These are phyloP conservation scores for Philopotamus ludificatus DNA, from an alignment of 1,140 invertebrate genomes.

Conservation along the genomic window DNA sequence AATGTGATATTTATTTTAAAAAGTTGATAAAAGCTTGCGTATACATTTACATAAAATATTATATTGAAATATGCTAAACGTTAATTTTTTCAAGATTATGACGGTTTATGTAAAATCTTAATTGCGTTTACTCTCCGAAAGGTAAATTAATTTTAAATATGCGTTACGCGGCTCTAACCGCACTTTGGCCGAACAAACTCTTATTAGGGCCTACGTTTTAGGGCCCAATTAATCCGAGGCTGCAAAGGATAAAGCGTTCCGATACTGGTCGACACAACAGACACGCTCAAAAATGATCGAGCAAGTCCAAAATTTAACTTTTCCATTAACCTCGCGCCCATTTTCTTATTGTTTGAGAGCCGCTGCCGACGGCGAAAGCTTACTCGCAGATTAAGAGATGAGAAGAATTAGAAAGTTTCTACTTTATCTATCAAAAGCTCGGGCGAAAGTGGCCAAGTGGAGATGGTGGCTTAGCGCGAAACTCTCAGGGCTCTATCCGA, in stretches of 20 bases:
- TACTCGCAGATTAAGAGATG: conserved; percentile 36
- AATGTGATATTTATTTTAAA: no score
- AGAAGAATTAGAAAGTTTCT: conserved; percentile 34
- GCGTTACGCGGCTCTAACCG: not conserved
- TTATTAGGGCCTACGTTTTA: not conserved
- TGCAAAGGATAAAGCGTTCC: not conserved
- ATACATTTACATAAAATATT: no score
- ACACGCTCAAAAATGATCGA: not conserved
- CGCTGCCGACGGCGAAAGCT: conserved; percentile 17
- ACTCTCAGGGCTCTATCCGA: not conserved
- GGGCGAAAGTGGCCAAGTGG: conserved; percentile 14
- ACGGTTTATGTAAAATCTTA: no score
- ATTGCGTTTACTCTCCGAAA: no score
- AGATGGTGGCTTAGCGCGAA: conserved; percentile 6
- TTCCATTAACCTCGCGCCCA: conserved; percentile 18
- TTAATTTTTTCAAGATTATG: no score
- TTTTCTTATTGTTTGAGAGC: conserved; percentile 23
- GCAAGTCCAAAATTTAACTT: conserved; percentile 22
- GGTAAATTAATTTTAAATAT: not conserved
- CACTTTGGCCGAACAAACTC: not conserved
- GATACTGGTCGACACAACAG: not conserved
- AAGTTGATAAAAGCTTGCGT: no score
- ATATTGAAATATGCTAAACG: no score
- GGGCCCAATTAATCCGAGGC: not conserved
- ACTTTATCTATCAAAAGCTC: conserved; percentile 34